A percentile compares a stretch with the other conserved stretches of the same genome.
phyloP scores from a whole-genome alignment of 2,888 invertebrate species.

The Meteorus colon region DNA sequence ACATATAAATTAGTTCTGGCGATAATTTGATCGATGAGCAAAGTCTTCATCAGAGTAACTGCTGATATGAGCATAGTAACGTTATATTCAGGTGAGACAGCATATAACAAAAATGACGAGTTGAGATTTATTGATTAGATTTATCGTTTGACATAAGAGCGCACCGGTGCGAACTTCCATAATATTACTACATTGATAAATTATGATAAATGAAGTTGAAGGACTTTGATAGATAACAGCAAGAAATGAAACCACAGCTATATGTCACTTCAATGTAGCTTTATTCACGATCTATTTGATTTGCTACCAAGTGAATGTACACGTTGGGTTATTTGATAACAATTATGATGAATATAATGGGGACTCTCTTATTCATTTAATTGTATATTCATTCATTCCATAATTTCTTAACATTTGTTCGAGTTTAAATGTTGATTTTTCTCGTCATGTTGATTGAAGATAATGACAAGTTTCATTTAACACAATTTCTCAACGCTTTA shows the following conservation, averaged over 20 bases:
- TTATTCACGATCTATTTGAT: background rate
- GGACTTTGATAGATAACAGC: conserved; percentile 1
- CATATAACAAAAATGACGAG: conserved; percentile 27
- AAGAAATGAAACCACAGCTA: conserved; percentile 3
- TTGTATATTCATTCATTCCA: too few relatives aligned
- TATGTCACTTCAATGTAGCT: background rate
- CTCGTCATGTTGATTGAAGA: background rate
- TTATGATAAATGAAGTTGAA: conserved; percentile 32
- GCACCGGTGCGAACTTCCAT: background rate
- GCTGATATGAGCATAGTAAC: conserved; percentile 22
- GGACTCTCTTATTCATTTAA: background rate
- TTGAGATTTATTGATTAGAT: conserved; percentile 31
- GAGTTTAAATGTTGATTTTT: too few relatives aligned
- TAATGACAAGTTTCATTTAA: background rate
- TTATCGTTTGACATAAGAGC: conserved; percentile 23
- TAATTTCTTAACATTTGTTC: too few relatives aligned
- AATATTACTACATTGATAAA: conserved; percentile 30
- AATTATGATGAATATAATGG: background rate
- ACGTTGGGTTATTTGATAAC: too few relatives aligned
- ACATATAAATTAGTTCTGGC: background rate
- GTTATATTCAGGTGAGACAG: background rate
- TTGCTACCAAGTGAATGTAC: background rate
- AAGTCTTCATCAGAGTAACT: background rate
- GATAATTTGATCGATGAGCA: conserved; percentile 16
- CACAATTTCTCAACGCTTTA: background rate